Conservation (phyloP, 92 coral and sea anemone species). For the Parazoanthus darwini region DNA sequence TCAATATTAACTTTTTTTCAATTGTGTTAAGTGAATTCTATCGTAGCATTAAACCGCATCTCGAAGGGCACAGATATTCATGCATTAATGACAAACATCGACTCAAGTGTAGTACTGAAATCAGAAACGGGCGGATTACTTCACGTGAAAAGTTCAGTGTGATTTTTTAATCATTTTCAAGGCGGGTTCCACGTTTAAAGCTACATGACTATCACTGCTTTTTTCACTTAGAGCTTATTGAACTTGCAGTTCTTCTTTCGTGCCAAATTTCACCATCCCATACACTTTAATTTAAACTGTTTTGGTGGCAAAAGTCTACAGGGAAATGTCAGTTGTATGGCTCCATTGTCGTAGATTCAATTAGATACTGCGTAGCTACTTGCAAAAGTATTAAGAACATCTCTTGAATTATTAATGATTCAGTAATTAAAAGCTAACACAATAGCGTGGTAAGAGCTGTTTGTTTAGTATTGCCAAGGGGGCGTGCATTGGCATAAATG, state of each 20-base stretch:
- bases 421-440: constrained; percentile 62
- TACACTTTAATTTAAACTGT: constrained; percentile 33
- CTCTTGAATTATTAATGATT: constrained; percentile 63
- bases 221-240: not conserved
- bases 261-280: not conserved
- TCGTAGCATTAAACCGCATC: not conserved
- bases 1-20: constrained; percentile 8
- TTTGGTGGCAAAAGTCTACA: constrained; percentile 50
- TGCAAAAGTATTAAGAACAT: constrained; percentile 43
- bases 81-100: constrained; percentile 23
- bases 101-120: not conserved
- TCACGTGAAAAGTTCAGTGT: not conserved
- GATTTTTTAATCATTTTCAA: constrained; percentile 1
- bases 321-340: constrained; percentile 59
- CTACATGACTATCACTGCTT: not conserved
- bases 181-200: not conserved
- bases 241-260: constrained; percentile 1
- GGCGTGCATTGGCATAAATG: constrained; percentile 51
- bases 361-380: constrained; percentile 67
- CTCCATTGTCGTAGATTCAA: constrained; percentile 55
- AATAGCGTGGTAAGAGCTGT: constrained; percentile 39
- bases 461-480: constrained; percentile 32
- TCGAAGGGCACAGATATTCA: not conserved
- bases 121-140: constrained; percentile 10
- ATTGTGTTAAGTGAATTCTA: constrained; percentile 1